Conservation (phyloP, 2,113 vertebrate species). For the human region DNA sequence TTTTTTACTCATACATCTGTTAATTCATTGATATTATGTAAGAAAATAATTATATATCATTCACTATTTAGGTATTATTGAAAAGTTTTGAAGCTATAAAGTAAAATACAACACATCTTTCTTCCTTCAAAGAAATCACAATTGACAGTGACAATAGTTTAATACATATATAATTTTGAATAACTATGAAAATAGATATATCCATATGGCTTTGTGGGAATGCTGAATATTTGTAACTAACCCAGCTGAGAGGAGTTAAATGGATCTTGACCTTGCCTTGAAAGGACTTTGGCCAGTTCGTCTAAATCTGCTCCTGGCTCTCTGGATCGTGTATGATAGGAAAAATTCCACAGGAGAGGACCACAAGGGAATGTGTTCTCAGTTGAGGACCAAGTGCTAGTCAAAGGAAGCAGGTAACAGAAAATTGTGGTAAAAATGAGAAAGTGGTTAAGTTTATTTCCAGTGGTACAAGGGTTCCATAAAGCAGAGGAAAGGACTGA, state of each 20-base stretch:
- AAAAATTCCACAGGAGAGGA: neutral
- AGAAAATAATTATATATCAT: neutral
- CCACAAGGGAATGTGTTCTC: neutral
- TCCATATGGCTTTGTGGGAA: neutral
- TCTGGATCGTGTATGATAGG: neutral
- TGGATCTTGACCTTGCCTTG: neutral
- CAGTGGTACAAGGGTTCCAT: neutral
- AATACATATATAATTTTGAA: neutral
- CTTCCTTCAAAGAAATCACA: neutral
- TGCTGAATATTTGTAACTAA: neutral
- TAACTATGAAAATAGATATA: neutral
- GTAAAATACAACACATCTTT: neutral
- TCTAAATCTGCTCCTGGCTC: neutral
- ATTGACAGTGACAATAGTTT: neutral
- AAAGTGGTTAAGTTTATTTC: neutral
- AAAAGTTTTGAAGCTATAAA: neutral
- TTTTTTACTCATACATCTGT: neutral
- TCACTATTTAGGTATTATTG: neutral
- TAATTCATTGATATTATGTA: neutral
- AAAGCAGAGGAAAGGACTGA: neutral
- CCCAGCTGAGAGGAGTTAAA: neutral
- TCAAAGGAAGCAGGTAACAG: neutral
- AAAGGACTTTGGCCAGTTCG: neutral
- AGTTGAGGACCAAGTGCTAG: neutral
- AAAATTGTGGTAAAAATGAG: neutral